Base-by-base conservation (phyloP, 2,113 vertebrate species). In the Pomatorhinus ruficollis region DNA sequence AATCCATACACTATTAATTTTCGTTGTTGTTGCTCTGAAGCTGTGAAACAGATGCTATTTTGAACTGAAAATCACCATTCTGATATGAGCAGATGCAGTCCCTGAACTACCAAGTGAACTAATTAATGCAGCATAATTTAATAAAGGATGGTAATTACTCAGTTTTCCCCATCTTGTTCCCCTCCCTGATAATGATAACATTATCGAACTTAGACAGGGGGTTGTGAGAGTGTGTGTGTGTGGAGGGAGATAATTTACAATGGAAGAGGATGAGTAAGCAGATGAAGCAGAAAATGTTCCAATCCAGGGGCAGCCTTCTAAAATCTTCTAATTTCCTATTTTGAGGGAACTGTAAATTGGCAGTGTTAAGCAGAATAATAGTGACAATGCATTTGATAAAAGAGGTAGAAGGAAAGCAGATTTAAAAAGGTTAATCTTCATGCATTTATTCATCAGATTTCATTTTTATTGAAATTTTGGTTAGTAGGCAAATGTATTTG, bases 111-210 rank as follows among this genome's bases (percentile, higher is more conserved):
- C 65, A 47, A 91, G 69, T 92, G 72, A 92, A 78, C 79, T 96
- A 97, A 96, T 97, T 96, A 96, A 95, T 97, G 91, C 91, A 91
- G 95, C 85, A 94, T 97, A 95, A 97, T 97, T 96, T 93, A 97
- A 96, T 95, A 96, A 97, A 94, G 87, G 40, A 92, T 92, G 72
- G 49, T 85, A 96, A 95, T 96, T 96, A 91, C 79, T 83, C 49
- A 57, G 23, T 91, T 95, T 85, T 94, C 47, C 75, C 59, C 47
- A 50, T 81, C 86, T 90, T 85, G 39, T 61, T 90, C 64, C 76
- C 59, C 64, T 94, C 60, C 47, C 68, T 87, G 75, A 40, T 95
- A 96, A 94, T 77, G 90, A 92, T 93, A 95, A 92, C 59, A 59
- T 85, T 97, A 95, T 95, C 31, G 0, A 87, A 57, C 35, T 50